These are phyloP conservation scores for Alca torda DNA, from an alignment of 2,797 vertebrate species.

Conservation along the genomic window DNA sequence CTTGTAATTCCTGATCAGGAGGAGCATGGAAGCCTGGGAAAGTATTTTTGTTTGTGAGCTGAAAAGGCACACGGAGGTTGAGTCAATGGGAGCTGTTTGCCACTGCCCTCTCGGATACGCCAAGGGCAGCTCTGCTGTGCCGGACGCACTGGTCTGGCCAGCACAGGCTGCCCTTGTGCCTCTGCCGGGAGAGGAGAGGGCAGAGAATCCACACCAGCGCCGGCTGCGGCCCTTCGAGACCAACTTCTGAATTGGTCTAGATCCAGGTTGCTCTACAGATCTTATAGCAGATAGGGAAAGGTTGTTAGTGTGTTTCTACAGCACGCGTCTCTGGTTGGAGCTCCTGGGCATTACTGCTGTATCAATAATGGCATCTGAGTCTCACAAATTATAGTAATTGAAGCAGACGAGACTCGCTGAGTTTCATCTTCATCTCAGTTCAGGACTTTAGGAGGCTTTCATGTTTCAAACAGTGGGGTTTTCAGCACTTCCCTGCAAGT, in stretches of 20 bases:
- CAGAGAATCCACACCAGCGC: neutral
- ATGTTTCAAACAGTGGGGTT: neutral
- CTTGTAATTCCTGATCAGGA: neutral
- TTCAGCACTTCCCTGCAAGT: neutral
- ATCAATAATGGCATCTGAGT: neutral
- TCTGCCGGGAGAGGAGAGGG: neutral
- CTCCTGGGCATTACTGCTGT: neutral
- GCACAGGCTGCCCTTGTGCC: neutral
- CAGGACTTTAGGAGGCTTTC: neutral
- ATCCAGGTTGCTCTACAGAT: neutral
- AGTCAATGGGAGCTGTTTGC: neutral
- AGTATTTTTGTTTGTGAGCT: neutral
- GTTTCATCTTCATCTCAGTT: neutral
- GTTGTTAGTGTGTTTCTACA: neutral
- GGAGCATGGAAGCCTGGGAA: neutral
- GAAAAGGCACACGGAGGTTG: fast-evolving
- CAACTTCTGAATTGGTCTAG: neutral
- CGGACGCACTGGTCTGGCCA: neutral
- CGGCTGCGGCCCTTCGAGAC: neutral
- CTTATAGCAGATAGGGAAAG: neutral
- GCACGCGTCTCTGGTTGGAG: neutral
- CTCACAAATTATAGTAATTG: neutral
- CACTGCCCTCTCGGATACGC: neutral
- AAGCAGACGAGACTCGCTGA: neutral
- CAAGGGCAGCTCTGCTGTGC: neutral